These are phyloP conservation scores for Seira sanloemensis DNA, from an alignment of 2,888 invertebrate species.

Conservation along the genomic window DNA sequence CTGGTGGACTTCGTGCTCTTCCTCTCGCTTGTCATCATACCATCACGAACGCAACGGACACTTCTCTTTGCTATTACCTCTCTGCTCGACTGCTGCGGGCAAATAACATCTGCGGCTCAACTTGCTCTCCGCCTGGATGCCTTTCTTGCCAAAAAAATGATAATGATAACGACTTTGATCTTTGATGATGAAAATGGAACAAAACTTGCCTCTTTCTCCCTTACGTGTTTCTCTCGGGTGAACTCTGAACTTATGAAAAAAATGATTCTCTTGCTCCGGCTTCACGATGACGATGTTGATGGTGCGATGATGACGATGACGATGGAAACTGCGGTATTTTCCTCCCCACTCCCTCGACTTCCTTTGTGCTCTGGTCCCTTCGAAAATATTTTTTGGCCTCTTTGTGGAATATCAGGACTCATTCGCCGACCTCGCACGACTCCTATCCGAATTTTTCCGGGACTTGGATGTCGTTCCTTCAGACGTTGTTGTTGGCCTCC, in stretches of 20 bases:
- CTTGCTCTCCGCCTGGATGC: neutral
- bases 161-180: neutral
- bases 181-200: neutral
- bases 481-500: conserved; percentile 90
- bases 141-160: neutral
- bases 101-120: neutral
- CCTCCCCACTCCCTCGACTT: too few relatives aligned
- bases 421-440: conserved; percentile 88
- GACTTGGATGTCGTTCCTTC: conserved; percentile 90
- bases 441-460: conserved; percentile 90
- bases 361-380: neutral
- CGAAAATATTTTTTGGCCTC: neutral
- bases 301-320: conserved; percentile 25
- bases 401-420: conserved; percentile 80
- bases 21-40: neutral
- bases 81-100: neutral
- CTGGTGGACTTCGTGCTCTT: neutral
- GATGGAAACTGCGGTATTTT: neutral
- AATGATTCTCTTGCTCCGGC: neutral
- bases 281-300: conserved; percentile 32
- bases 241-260: neutral
- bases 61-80: neutral
- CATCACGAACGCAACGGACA: neutral
- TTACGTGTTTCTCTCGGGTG: neutral
- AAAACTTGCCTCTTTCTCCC: neutral